Conservation (phyloP, 2,797 vertebrate genomes). For the Fundulus diaphanus region DNA sequence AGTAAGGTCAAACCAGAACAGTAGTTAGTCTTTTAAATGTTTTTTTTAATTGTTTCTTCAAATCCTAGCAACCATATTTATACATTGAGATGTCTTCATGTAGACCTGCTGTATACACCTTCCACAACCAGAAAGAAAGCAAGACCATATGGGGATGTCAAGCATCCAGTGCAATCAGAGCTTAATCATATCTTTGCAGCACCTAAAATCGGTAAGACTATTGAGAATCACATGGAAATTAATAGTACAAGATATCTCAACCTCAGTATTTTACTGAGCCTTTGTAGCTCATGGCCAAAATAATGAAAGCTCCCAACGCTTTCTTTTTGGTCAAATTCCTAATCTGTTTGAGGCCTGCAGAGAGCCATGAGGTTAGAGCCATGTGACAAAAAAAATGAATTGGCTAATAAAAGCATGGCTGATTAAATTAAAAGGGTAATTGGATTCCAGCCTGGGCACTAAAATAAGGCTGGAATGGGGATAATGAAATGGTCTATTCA, state of each 20-base stretch:
- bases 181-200: conserved; percentile 32
- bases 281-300: conserved; percentile 27
- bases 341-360: conserved; percentile 25
- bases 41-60: too few species aligned
- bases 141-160: background rate
- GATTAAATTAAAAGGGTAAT: conserved; percentile 70
- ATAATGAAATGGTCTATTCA: conserved; percentile 59
- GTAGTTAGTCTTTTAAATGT: background rate
- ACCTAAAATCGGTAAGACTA: conserved; percentile 24
- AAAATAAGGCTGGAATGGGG: conserved; percentile 53
- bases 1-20: too few species aligned
- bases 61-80: background rate
- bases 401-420: conserved; percentile 61
- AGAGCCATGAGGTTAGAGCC: conserved; percentile 27
- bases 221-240: conserved; percentile 49
- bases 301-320: conserved; percentile 12
- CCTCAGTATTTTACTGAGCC: conserved; percentile 48
- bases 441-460: conserved; percentile 55
- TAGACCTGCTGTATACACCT: background rate
- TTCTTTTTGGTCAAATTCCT: conserved; percentile 23
- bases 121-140: background rate
- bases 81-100: background rate
- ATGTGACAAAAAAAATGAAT: conserved; percentile 44
- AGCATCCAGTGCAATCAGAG: background rate
- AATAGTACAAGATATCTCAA: conserved; percentile 53